A percentile compares a stretch with the other conserved stretches of the same genome.
phyloP scores from a whole-genome alignment of 2,888 invertebrate species.

The Melanophora roralis region DNA sequence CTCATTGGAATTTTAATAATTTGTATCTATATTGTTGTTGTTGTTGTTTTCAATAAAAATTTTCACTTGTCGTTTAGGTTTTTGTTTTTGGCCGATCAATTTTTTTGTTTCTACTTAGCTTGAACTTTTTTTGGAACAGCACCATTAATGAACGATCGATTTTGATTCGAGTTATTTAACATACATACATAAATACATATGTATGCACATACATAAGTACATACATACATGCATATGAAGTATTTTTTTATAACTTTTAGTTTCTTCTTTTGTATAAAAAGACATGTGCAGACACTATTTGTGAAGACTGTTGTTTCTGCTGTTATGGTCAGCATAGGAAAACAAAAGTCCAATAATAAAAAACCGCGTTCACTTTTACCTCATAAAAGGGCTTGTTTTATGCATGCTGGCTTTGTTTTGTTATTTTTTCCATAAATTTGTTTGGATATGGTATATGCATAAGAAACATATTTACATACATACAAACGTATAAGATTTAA shows the following conservation, averaged over 20 bases:
- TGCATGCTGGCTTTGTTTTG: neutral
- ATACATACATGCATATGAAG: too few relatives aligned
- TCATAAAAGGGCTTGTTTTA: slow-evolving; percentile 45
- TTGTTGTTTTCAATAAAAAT: slow-evolving; percentile 1
- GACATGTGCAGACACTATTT: slow-evolving; percentile 15
- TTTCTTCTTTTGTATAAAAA: neutral
- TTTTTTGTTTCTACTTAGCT: slow-evolving; percentile 15
- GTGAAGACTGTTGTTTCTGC: slow-evolving; percentile 14
- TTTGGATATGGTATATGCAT: too few relatives aligned
- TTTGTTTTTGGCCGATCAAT: slow-evolving; percentile 31
- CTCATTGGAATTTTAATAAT: slow-evolving; percentile 56
- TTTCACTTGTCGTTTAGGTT: slow-evolving; percentile 35
- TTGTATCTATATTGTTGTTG: slow-evolving; percentile 33
- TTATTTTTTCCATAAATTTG: neutral
- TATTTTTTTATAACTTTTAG: neutral
- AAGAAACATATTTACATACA: too few relatives aligned
- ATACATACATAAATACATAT: neutral
- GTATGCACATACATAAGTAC: too few relatives aligned
- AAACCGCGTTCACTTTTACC: slow-evolving; percentile 18
- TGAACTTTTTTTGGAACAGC: slow-evolving; percentile 18
- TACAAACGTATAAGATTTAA: too few relatives aligned
- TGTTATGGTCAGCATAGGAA: neutral
- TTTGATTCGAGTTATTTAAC: slow-evolving; percentile 49
- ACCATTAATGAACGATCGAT: slow-evolving; percentile 53
- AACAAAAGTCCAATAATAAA: neutral